phyloP scores from a whole-genome alignment of 1,140 invertebrate species.

The Trissolcus basalis region DNA sequence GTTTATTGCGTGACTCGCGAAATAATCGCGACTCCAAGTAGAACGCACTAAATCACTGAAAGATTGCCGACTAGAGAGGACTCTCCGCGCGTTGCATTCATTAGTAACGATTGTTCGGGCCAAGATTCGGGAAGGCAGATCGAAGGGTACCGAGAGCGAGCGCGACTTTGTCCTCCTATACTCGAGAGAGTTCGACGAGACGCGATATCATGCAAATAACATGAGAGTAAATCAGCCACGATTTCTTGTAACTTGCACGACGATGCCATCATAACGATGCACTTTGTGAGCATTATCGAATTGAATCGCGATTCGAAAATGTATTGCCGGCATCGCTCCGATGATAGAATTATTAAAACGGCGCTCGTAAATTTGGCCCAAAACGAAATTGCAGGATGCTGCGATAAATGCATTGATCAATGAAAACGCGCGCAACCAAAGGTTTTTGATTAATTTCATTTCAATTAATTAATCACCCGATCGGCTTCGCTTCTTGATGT shows the following conservation, averaged over 20 bases:
- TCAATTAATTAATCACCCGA: not conserved
- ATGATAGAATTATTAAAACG: constrained; percentile 25
- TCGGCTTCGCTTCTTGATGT: not conserved
- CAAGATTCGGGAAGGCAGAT: too few relatives aligned
- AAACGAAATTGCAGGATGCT: constrained; percentile 12
- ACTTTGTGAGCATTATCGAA: constrained; percentile 15
- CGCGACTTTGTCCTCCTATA: too few relatives aligned
- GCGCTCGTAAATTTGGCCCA: constrained; percentile 18
- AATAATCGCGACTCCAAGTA: constrained; percentile 4
- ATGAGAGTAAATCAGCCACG: constrained; percentile 24
- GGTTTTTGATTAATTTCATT: not conserved
- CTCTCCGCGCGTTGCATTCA: too few relatives aligned
- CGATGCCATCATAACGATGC: constrained; percentile 32
- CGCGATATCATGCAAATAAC: constrained; percentile 28
- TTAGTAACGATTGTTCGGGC: too few relatives aligned
- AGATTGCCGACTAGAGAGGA: too few relatives aligned
- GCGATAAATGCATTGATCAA: too few relatives aligned
- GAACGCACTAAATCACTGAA: too few relatives aligned
- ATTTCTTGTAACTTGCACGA: constrained; percentile 17
- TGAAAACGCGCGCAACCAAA: too few relatives aligned
- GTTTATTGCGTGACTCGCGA: constrained; percentile 11
- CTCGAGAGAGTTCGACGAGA: constrained; percentile 1
- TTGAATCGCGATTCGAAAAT: constrained; percentile 36
- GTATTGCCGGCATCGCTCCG: constrained; percentile 1
- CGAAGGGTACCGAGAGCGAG: too few relatives aligned